Conservation (phyloP, 2,888 invertebrate species). For the Serripes groenlandicus region DNA sequence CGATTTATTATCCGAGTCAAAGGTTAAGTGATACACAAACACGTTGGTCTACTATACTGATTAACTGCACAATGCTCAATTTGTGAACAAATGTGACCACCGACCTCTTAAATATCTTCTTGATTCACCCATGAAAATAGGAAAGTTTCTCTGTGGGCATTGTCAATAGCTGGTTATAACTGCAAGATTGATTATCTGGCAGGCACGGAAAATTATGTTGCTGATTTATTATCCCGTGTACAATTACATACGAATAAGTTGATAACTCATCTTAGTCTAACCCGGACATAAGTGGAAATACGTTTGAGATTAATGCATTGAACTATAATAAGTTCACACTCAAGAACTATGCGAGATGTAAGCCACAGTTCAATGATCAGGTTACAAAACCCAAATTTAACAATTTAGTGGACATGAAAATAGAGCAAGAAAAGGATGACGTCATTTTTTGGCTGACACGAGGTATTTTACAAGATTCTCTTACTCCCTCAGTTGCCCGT, state of each 20-base stretch:
- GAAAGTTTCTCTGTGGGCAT: not conserved
- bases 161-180: no score
- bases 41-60: not conserved
- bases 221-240: no score
- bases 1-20: not conserved
- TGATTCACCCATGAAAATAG: not conserved
- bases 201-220: no score
- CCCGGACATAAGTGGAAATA: no score
- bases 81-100: not conserved
- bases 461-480: not conserved
- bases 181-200: no score
- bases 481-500: not conserved
- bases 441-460: not conserved
- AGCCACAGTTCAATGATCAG: not conserved
- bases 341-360: no score
- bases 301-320: no score
- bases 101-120: not conserved
- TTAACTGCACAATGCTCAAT: constrained; percentile 4
- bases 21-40: constrained; percentile 10
- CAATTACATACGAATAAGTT: no score
- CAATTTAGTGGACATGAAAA: not conserved
- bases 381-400: not conserved
- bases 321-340: no score
- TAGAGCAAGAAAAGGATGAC: constrained; percentile 22
- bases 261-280: no score